phyloP scores from a whole-genome alignment of 2,113 vertebrate species.

The human region GRCh38 chr2:83785001-83785500 shows the following conservation, averaged over 20 bases:
- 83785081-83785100: constrained; percentile 38
- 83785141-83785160: neutral
- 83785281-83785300: neutral
- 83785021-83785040: neutral
- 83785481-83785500: neutral
- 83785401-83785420: neutral
- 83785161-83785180: constrained; percentile 42
- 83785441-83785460: neutral
- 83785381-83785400: neutral
- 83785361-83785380: neutral
- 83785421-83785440: neutral
- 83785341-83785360: neutral
- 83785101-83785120: constrained; percentile 39
- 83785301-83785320: neutral
- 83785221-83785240: neutral
- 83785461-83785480: neutral
- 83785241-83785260: neutral
- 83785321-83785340: neutral
- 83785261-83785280: constrained; percentile 10
- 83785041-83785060: constrained; percentile 25
- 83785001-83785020: neutral
- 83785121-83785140: constrained; percentile 16
- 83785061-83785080: neutral
- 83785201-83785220: constrained; percentile 15
- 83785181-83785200: constrained; percentile 45